These are phyloP conservation scores for Caenorhabditis sp. DNA, from an alignment of 2,888 invertebrate genomes.

Conservation along the genomic window DNA sequence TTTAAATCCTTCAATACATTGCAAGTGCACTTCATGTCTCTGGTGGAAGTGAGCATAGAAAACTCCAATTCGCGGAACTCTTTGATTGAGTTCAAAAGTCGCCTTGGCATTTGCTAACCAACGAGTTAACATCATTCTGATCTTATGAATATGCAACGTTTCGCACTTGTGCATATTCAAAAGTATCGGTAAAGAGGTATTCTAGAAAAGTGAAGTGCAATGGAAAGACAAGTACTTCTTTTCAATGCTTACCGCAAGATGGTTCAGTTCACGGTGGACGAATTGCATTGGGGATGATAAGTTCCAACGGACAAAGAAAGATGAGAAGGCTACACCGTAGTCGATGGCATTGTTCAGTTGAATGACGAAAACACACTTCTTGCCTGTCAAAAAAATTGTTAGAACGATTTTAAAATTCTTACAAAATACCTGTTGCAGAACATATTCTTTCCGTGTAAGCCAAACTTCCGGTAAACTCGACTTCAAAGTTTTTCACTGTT, in stretches of 20 bases:
- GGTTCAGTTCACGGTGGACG: constrained; percentile 50
- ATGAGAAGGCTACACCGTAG: constrained; percentile 68
- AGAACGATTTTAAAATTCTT: no score
- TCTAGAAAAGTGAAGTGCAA: constrained; percentile 41
- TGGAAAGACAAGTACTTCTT: constrained; percentile 4
- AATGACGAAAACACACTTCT: constrained; percentile 77
- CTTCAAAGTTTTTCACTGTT: constrained; percentile 67
- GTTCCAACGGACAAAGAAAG: constrained; percentile 64
- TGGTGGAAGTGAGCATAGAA: constrained; percentile 80
- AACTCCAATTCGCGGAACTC: constrained; percentile 68
- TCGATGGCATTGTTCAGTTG: constrained; percentile 82
- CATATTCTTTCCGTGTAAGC: constrained; percentile 78
- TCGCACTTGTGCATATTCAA: constrained; percentile 74
- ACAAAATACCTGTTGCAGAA: constrained; percentile 66
- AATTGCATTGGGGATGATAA: constrained; percentile 61
- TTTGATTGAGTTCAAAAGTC: constrained; percentile 41
- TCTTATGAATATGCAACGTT: constrained; percentile 49
- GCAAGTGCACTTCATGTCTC: constrained; percentile 68
- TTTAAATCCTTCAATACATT: constrained; percentile 75
- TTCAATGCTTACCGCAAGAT: constrained; percentile 32
- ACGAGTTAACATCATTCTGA: constrained; percentile 44
- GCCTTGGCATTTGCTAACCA: constrained; percentile 46
- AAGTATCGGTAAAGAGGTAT: constrained; percentile 68
- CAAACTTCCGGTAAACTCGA: constrained; percentile 74
- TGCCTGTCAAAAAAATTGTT: constrained; percentile 58